A percentile compares a stretch with the other conserved stretches of the same genome.
phyloP scores from a whole-genome alignment of 2,113 vertebrate genomes.

The Notothenia rossii region DNA sequence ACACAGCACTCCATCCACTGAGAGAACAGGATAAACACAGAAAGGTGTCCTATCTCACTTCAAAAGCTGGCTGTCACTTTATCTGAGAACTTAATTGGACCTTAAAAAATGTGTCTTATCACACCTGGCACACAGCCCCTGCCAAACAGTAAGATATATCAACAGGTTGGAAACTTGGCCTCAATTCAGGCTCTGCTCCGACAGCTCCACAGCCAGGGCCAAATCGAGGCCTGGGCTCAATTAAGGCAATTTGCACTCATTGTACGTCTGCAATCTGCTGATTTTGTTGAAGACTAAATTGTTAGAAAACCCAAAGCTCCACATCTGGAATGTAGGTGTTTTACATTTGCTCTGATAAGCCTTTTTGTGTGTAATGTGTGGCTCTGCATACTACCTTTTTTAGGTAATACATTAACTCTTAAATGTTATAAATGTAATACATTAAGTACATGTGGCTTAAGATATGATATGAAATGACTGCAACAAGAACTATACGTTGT shows the following conservation, averaged over 20 bases:
- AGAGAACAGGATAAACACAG: constrained; percentile 15
- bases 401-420: neutral
- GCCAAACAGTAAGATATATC: constrained; percentile 43
- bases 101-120: constrained; percentile 18
- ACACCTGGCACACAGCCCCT: constrained; percentile 18
- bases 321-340: neutral
- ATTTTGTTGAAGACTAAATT: neutral
- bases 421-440: neutral
- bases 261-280: constrained; percentile 10
- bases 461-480: neutral
- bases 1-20: constrained; percentile 26
- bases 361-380: no score
- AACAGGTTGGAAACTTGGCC: constrained; percentile 51
- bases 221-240: constrained; percentile 21
- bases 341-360: neutral
- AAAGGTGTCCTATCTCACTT: constrained; percentile 16
- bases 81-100: constrained; percentile 57
- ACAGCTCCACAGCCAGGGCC: constrained; percentile 32
- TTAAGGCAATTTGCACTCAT: neutral
- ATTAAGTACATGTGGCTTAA: neutral
- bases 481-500: neutral
- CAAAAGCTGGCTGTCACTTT: constrained; percentile 29
- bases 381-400: no score
- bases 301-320: neutral
- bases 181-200: constrained; percentile 22